Conservation (phyloP, 30 jellyfish, hydroid and myxozoan genomes). For the Hydractinia echinata region DNA sequence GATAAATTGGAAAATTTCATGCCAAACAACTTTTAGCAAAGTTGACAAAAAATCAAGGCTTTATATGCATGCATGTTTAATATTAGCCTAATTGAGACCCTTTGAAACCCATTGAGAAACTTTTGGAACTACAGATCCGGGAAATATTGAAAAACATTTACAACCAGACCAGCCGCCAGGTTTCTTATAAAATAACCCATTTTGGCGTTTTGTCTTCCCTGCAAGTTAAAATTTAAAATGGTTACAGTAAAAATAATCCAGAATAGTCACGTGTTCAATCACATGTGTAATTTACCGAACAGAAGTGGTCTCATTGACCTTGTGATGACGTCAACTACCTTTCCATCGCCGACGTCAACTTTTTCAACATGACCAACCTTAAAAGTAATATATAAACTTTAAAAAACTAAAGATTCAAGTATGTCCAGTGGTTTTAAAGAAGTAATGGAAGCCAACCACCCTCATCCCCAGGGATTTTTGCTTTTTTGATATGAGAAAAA, state of each 20-base stretch:
- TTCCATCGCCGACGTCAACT: constrained; percentile 85
- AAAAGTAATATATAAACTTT: background rate
- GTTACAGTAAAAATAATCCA: no score
- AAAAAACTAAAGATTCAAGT: background rate
- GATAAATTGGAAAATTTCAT: no score
- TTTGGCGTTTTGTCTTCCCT: no score
- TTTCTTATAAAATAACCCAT: no score
- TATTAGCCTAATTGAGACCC: no score
- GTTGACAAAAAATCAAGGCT: no score
- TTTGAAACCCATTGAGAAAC: background rate
- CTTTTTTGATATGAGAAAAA: no score
- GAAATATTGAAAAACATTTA: background rate
- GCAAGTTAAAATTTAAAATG: no score
- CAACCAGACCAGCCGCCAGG: background rate
- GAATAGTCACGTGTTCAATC: background rate
- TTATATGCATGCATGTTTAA: no score
- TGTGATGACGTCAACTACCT: constrained; percentile 69
- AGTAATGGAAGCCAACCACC: background rate
- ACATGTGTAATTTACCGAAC: constrained; percentile 57
- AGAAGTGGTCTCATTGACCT: constrained; percentile 78
- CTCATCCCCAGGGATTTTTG: background rate
- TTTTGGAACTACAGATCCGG: background rate
- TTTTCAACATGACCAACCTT: constrained; percentile 77
- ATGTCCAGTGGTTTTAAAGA: no score
- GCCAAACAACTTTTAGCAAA: no score